Conservation (phyloP, 2,113 vertebrate genomes). For the Acrocephalus kingi region DNA sequence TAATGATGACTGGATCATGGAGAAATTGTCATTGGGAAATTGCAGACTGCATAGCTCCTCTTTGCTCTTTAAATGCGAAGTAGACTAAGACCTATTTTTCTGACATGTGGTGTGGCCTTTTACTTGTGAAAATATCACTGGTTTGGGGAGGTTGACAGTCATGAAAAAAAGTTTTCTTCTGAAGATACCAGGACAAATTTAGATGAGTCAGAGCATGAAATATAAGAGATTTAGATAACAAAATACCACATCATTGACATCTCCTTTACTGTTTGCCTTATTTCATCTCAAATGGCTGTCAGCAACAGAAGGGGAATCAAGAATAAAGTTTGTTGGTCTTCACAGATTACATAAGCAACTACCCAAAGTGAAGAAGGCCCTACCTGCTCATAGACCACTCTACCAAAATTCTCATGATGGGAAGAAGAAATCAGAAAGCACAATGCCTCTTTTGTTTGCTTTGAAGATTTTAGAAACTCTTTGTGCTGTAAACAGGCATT, state of each 20-base stretch:
- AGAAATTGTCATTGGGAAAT: not conserved
- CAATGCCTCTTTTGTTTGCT: not conserved
- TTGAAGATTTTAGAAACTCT: not conserved
- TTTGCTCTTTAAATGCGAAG: not conserved
- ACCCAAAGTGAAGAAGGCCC: not conserved
- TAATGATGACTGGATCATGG: not conserved
- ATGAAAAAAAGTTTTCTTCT: not conserved
- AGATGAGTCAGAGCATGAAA: not conserved
- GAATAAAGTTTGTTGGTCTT: not conserved
- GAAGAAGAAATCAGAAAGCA: not conserved
- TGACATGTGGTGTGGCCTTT: not conserved
- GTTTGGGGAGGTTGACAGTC: not conserved
- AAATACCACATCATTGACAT: not conserved
- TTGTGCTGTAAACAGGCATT: not conserved
- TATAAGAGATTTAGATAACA: accelerated
- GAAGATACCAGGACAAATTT: not conserved
- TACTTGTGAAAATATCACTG: not conserved
- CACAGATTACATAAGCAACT: not conserved
- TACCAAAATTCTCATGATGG: not conserved
- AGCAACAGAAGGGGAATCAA: not conserved
- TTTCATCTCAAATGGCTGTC: not conserved
- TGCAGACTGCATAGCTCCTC: not conserved
- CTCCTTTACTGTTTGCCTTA: not conserved
- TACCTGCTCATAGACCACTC: not conserved
- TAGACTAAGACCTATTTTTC: not conserved